Conservation (phyloP, 1,140 invertebrate species). For the Calliphora vicina region DNA sequence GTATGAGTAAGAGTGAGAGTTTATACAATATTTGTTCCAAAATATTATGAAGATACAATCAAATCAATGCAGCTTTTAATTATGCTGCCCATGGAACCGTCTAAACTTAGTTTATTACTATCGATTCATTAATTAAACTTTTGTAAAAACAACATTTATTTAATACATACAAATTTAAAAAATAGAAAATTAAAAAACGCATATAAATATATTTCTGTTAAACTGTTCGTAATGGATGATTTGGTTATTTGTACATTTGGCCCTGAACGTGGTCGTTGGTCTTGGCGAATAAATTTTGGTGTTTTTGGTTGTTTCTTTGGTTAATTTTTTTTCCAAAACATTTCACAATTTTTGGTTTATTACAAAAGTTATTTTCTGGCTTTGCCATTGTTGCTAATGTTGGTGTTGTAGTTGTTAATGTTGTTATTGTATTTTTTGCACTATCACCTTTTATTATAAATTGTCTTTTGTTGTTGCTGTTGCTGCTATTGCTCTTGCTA, state of each 20-base stretch:
- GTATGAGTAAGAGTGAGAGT: neutral
- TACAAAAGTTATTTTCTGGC: slow-evolving; percentile 36
- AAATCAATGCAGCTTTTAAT: neutral
- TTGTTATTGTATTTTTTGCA: slow-evolving; percentile 44
- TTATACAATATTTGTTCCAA: neutral
- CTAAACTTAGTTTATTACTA: neutral
- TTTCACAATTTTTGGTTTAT: slow-evolving; percentile 41
- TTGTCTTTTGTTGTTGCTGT: neutral
- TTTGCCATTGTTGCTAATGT: slow-evolving; percentile 35
- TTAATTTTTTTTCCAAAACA: neutral
- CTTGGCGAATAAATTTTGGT: slow-evolving; percentile 40
- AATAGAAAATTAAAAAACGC: neutral
- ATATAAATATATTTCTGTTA: neutral
- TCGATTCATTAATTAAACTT: neutral
- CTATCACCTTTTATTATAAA: slow-evolving; percentile 55
- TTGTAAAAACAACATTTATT: neutral
- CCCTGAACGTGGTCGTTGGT: slow-evolving; percentile 61
- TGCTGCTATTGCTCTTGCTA: neutral
- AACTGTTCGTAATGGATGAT: neutral
- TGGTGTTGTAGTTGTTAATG: slow-evolving; percentile 38
- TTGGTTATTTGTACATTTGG: slow-evolving; percentile 36
- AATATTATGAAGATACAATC: neutral
- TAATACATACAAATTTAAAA: neutral
- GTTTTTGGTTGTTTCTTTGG: slow-evolving; percentile 39
- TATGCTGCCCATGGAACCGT: neutral